phyloP scores from a whole-genome alignment of 2,113 vertebrate species.

The Polypterus senegalus region DNA sequence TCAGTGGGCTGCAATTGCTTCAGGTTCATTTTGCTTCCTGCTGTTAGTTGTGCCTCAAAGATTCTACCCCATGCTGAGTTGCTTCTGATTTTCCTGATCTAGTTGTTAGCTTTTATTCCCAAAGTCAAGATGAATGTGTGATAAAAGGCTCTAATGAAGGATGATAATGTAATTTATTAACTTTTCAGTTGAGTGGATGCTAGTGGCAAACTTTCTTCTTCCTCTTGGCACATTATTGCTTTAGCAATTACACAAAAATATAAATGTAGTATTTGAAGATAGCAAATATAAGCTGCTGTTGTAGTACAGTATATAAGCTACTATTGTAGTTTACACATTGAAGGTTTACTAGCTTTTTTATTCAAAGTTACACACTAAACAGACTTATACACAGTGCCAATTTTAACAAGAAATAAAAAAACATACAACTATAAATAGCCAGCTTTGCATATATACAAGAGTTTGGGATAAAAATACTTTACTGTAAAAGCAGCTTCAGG shows the following conservation, averaged over 20 bases:
- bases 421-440: too few species aligned
- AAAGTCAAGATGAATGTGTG: slow-evolving; percentile 52
- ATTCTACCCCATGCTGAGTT: slow-evolving; percentile 51
- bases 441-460: too few species aligned
- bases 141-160: slow-evolving; percentile 53
- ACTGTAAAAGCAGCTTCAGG: too few species aligned
- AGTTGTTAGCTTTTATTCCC: slow-evolving; percentile 59
- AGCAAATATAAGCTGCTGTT: too few species aligned
- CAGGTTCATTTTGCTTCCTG: slow-evolving; percentile 48
- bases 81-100: slow-evolving; percentile 49
- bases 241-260: background rate
- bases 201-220: slow-evolving; percentile 14
- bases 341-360: too few species aligned
- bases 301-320: too few species aligned
- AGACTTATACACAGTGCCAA: too few species aligned
- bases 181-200: slow-evolving; percentile 22
- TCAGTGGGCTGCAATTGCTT: slow-evolving; percentile 42
- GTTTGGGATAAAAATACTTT: too few species aligned
- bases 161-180: slow-evolving; percentile 45
- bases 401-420: too few species aligned
- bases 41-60: slow-evolving; percentile 59
- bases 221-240: slow-evolving; percentile 16
- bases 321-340: too few species aligned
- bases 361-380: too few species aligned
- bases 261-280: too few species aligned